phyloP scores from a whole-genome alignment of 2,113 vertebrate species.

The Dryoscopus gambensis region DNA sequence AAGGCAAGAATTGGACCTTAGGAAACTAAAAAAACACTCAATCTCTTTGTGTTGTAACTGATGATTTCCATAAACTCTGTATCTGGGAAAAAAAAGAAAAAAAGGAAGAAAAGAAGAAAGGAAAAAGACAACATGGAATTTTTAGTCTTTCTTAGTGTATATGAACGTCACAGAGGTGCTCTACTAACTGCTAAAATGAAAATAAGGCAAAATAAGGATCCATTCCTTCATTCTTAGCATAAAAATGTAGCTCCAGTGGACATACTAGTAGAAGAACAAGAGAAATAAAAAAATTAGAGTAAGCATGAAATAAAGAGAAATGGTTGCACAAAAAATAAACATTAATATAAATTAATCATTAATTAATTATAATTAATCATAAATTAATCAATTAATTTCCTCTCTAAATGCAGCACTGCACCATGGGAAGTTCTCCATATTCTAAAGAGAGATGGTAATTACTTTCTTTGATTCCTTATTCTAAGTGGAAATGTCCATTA shows the following conservation, averaged over 20 bases:
- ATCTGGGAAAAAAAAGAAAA: accelerated
- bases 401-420: not conserved
- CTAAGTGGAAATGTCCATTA: not conserved
- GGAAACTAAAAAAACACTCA: not conserved
- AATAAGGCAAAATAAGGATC: not conserved
- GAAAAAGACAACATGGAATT: not conserved
- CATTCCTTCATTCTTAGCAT: not conserved
- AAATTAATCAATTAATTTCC: not conserved
- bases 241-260: not conserved
- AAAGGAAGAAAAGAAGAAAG: too few relatives aligned
- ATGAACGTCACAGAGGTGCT: not conserved
- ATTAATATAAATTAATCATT: too few relatives aligned
- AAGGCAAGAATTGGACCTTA: not conserved
- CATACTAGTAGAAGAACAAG: not conserved
- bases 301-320: not conserved
- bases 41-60: not conserved
- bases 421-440: not conserved
- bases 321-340: not conserved
- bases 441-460: not conserved
- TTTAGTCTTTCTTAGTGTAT: not conserved
- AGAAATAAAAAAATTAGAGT: not conserved
- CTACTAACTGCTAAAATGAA: not conserved
- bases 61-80: not conserved
- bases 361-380: too few relatives aligned
- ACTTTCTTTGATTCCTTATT: not conserved